Conservation (phyloP, 2,888 invertebrate species). For the Dynastes tityus region DNA sequence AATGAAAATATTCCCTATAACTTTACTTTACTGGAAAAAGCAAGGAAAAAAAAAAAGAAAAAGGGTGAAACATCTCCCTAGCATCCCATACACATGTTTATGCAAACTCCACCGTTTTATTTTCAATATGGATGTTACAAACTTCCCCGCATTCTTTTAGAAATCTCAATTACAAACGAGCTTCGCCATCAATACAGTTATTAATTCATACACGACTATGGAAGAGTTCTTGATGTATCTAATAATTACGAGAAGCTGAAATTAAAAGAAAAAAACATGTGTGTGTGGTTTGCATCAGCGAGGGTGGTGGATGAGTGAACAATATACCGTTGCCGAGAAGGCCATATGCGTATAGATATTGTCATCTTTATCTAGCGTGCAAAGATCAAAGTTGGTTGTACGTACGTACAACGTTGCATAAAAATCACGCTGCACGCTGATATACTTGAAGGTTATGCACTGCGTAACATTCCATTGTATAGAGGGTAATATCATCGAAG, state of each 20-base stretch:
- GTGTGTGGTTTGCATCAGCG: constrained; percentile 13
- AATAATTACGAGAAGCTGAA: constrained; percentile 48
- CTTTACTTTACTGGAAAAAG: not conserved
- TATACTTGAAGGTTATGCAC: constrained; percentile 40
- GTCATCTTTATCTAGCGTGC: constrained; percentile 30
- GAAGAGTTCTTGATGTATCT: constrained; percentile 50
- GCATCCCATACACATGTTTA: not conserved
- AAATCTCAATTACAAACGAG: not conserved
- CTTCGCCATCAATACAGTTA: constrained; percentile 47
- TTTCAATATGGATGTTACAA: not conserved
- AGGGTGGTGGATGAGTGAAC: constrained; percentile 27
- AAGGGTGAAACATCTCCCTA: too few species aligned
- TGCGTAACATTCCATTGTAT: constrained; percentile 27
- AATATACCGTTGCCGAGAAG: constrained; percentile 19
- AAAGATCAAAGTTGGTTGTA: constrained; percentile 43
- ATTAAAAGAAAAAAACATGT: constrained; percentile 35
- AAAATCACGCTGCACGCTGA: constrained; percentile 29
- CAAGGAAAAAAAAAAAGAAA: not conserved
- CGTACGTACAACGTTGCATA: constrained; percentile 35
- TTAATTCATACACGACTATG: constrained; percentile 46
- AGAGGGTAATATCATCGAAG: constrained; percentile 39
- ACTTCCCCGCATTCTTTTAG: constrained; percentile 2
- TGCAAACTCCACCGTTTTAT: not conserved
- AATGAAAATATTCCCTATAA: too few species aligned
- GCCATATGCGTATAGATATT: constrained; percentile 14